Evolutionary conservation across 2,797 vertebrate species (phyloP).

Genomic region (Muraenolepis orangiensis): DNA sequence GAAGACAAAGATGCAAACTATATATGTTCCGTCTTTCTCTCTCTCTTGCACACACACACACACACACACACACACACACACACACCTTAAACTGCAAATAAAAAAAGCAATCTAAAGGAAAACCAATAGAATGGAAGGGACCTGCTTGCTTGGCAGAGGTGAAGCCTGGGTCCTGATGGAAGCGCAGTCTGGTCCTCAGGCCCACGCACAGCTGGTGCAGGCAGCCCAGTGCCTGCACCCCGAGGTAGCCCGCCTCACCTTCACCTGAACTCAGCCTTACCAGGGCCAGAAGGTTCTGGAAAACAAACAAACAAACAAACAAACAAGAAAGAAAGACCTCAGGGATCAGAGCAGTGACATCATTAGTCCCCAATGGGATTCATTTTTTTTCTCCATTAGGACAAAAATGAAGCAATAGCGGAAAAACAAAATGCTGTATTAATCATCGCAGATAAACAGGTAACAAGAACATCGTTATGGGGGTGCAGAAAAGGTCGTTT

Average conservation of each 20-base stretch:
- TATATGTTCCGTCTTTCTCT: too few relatives aligned
- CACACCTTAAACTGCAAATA: background rate
- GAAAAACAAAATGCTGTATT: slow-evolving; percentile 1
- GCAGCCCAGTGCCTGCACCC: slow-evolving; percentile 83
- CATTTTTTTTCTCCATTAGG: background rate
- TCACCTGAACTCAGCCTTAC: slow-evolving; percentile 78
- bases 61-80: background rate
- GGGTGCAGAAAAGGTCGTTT: slow-evolving; percentile 8
- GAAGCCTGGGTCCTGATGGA: slow-evolving; percentile 91
- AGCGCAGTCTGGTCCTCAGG: slow-evolving; percentile 84
- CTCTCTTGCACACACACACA: background rate
- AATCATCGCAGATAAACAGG: slow-evolving; percentile 22
- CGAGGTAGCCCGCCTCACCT: slow-evolving; percentile 76
- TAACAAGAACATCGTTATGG: background rate
- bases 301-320: background rate
- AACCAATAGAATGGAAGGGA: slow-evolving; percentile 5
- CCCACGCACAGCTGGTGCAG: slow-evolving; percentile 84
- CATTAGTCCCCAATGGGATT: background rate
- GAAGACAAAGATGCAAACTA: too few relatives aligned
- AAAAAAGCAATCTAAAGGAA: too few relatives aligned
- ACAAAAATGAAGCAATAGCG: background rate
- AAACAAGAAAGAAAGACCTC: background rate
- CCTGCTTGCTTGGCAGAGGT: slow-evolving; percentile 80
- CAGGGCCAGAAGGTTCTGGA: slow-evolving; percentile 86
- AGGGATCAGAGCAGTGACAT: slow-evolving; percentile 1